Base-by-base conservation (phyloP, 2,888 invertebrate species). In the Cepaea hortensis region DNA sequence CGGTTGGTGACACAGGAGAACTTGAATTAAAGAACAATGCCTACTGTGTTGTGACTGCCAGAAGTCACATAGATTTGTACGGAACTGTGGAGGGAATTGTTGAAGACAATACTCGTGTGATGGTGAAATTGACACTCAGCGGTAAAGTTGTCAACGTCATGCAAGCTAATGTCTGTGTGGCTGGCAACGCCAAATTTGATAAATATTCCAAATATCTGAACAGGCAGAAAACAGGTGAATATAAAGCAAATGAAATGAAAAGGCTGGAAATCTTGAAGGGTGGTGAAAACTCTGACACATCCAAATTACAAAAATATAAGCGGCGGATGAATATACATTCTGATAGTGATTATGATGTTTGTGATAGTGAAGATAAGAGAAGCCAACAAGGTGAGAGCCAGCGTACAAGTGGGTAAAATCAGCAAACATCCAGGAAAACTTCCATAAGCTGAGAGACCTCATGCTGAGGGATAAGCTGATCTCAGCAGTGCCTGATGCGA, bases 171-270 rank as follows among this genome's bases (percentile, higher is more conserved):
- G 96, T 98, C 89, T 96, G 96, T 89, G 96, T 97, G 0, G 97
- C 98, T 3, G 96, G 96, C 0, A 96, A 96, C 92, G 95, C 96
- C 7, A 98, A 98, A 93, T 98, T 96, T 94, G 95, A 96, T 23
- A 96, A 96, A 93, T 97, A 96, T 92, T 96, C 97, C 0, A 97
- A 97, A 96, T 97, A 98, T 91, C 96, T 98, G 94, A 98, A 98
- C 98, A 96, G 96, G 96, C 85, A 85, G 55, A 91, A 91, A 82
- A 91, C 88, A 23, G 91, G 91, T 72, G 88, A 89, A 48, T 92
- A 90, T 87, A 91, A 91, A 81, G 89, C 89, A 85, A 88, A 90
- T 48, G 89, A 91, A 72, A 81, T 23, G 85, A 87, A 77, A 86
- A 87, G 72, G 79, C 87, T 72, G 85, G 70, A 81, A 80, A 79